These are phyloP conservation scores for Rhizomys pruinosus DNA, from an alignment of 2,113 vertebrate genomes.

Conservation along the genomic window DNA sequence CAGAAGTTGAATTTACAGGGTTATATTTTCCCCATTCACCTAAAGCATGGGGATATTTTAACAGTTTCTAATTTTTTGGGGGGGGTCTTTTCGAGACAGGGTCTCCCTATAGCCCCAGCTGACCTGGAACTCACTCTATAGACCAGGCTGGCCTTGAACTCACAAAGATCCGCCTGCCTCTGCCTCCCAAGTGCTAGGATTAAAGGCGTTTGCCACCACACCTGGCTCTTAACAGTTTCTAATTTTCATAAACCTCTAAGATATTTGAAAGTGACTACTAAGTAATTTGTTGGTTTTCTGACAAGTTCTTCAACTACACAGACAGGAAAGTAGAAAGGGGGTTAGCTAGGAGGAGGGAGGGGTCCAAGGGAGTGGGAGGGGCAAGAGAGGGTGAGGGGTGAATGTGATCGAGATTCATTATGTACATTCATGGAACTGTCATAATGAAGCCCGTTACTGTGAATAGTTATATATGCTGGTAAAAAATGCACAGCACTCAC, in stretches of 20 bases:
- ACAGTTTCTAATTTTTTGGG: too few relatives aligned
- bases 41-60: background rate
- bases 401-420: background rate
- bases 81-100: too few relatives aligned
- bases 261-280: background rate
- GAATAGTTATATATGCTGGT: background rate
- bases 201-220: too few relatives aligned
- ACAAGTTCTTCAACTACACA: slow-evolving; percentile 29
- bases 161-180: too few relatives aligned
- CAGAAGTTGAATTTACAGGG: background rate
- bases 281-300: slow-evolving; percentile 32
- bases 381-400: background rate
- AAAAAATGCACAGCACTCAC: background rate
- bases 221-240: background rate
- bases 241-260: slow-evolving; percentile 26
- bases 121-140: too few relatives aligned
- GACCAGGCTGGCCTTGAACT: too few relatives aligned
- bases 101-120: too few relatives aligned
- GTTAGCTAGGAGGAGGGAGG: background rate
- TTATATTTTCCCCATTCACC: background rate
- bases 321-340: too few relatives aligned
- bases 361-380: accelerated
- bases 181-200: too few relatives aligned
- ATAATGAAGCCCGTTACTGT: background rate
- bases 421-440: background rate